Conservation (phyloP, 1,140 invertebrate species). For the Drosophila melanogaster region DNA sequence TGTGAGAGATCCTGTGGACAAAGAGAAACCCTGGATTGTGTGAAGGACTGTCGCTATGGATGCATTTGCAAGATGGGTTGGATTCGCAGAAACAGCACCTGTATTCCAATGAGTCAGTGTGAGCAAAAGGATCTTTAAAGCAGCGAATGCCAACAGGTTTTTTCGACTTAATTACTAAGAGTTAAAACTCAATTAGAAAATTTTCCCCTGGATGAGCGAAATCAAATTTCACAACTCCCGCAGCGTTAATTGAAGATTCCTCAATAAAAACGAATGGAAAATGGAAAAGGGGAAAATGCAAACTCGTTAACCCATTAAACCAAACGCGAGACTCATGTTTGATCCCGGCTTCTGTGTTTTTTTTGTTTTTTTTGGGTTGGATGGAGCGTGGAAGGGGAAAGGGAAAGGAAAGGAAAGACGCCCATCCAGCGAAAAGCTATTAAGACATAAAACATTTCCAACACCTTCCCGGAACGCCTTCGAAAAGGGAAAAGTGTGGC, state of each 20-base stretch:
- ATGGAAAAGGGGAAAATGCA: slow-evolving; percentile 40
- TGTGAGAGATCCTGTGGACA: neutral
- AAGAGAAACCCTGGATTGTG: neutral
- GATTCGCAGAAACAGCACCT: neutral
- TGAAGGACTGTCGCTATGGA: neutral
- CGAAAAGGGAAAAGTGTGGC: slow-evolving; percentile 15
- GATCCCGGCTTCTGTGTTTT: slow-evolving; percentile 35
- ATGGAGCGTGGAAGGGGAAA: neutral
- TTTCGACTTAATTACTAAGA: slow-evolving; percentile 15
- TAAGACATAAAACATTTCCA: slow-evolving; percentile 81
- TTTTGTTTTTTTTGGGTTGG: slow-evolving; percentile 7
- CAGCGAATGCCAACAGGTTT: slow-evolving; percentile 1
- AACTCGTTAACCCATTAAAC: slow-evolving; percentile 75
- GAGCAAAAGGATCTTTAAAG: neutral
- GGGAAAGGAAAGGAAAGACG: slow-evolving; percentile 6
- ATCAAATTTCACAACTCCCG: slow-evolving; percentile 72
- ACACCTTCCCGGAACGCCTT: slow-evolving; percentile 66
- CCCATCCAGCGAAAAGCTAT: slow-evolving; percentile 54
- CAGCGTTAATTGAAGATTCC: slow-evolving; percentile 75
- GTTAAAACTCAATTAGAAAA: slow-evolving; percentile 54
- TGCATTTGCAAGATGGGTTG: neutral
- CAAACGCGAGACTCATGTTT: slow-evolving; percentile 42
- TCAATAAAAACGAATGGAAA: slow-evolving; percentile 45
- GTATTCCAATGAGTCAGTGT: neutral
- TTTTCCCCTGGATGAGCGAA: slow-evolving; percentile 34